Conservation (phyloP, 1,140 invertebrate genomes). For the Cardiocondyla obscurior region DNA sequence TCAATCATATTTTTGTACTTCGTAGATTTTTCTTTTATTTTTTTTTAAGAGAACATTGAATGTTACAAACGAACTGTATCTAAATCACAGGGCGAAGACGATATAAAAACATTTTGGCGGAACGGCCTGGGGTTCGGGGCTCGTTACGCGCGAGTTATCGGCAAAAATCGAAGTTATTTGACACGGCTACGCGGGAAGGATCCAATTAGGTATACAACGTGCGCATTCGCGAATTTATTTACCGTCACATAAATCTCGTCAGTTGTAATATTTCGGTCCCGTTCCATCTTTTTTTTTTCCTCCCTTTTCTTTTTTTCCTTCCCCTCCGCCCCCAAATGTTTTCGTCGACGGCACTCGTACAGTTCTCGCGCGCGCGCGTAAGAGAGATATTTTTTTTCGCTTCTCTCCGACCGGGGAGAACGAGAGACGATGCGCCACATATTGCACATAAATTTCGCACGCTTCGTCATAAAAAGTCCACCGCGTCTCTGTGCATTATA, state of each 20-base stretch:
- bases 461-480: slow-evolving; percentile 66
- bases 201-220: slow-evolving; percentile 62
- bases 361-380: slow-evolving; percentile 35
- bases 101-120: slow-evolving; percentile 40
- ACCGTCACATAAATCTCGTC: slow-evolving; percentile 64
- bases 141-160: slow-evolving; percentile 56
- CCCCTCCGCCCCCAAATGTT: slow-evolving; percentile 11
- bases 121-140: neutral
- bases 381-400: slow-evolving; percentile 8
- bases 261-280: slow-evolving; percentile 66
- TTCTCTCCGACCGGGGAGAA: neutral
- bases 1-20: neutral
- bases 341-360: slow-evolving; percentile 45
- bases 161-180: slow-evolving; percentile 48
- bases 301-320: too few relatives aligned
- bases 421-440: slow-evolving; percentile 65
- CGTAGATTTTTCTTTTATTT: neutral
- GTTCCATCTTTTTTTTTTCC: neutral
- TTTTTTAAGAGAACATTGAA: neutral
- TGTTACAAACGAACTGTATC: slow-evolving; percentile 1
- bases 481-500: slow-evolving; percentile 66
- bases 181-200: slow-evolving; percentile 42
- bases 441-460: slow-evolving; percentile 73
- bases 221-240: slow-evolving; percentile 60
- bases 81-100: slow-evolving; percentile 13